Conservation (phyloP, 2,797 vertebrate genomes). For the Delichon dasypus region DNA sequence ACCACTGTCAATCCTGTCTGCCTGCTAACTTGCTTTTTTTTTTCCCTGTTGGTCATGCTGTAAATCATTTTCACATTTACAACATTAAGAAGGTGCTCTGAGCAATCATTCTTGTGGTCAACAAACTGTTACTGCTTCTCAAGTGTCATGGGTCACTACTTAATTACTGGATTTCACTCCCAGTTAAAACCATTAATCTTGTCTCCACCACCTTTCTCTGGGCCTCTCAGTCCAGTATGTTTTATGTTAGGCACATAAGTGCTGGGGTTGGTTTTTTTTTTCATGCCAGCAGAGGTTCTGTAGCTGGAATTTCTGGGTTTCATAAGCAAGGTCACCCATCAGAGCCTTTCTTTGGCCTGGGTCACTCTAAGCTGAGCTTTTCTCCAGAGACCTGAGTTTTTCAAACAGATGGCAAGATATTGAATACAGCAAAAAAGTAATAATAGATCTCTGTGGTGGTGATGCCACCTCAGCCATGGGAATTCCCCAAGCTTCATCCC, state of each 20-base stretch:
- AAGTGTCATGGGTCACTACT: conserved; percentile 65
- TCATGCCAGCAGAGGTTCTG: neutral
- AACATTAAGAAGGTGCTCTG: conserved; percentile 54
- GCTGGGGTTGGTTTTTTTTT: neutral
- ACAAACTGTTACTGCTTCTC: conserved; percentile 67
- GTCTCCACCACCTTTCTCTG: conserved; percentile 50
- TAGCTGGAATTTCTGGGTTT: neutral
- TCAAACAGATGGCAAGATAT: neutral
- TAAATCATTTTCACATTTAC: conserved; percentile 70
- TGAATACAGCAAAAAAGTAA: neutral
- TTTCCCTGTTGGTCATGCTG: conserved; percentile 22
- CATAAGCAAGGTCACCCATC: neutral
- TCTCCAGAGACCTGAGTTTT: neutral
- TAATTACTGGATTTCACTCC: conserved; percentile 71
- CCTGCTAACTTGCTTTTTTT: conserved; percentile 25
- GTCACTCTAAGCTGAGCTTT: neutral
- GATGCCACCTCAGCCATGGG: neutral
- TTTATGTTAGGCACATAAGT: conserved; percentile 45
- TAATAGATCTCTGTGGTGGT: neutral
- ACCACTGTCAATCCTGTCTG: conserved; percentile 44
- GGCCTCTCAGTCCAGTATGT: conserved; percentile 46
- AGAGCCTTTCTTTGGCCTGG: neutral
- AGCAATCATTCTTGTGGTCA: conserved; percentile 61
- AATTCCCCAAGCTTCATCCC: neutral
- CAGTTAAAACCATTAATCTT: conserved; percentile 68